phyloP scores from a whole-genome alignment of 2,888 invertebrate genomes.

The Idaea dimidiata region DNA sequence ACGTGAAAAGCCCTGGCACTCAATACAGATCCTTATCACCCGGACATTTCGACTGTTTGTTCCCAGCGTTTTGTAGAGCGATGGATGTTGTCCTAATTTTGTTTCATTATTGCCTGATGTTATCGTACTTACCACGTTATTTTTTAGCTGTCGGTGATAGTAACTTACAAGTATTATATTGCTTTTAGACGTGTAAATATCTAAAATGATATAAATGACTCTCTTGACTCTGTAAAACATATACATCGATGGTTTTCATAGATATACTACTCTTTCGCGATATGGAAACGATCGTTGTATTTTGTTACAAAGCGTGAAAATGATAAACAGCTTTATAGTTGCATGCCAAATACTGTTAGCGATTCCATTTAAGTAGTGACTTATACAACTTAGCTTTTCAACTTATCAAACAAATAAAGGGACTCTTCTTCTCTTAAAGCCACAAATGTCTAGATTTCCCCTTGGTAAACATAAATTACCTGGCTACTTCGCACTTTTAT shows the following conservation, averaged over 20 bases:
- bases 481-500: conserved; percentile 13
- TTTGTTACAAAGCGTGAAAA: too few relatives aligned
- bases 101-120: not conserved
- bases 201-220: not conserved
- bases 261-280: too few relatives aligned
- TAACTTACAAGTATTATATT: not conserved
- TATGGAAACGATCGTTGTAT: too few relatives aligned
- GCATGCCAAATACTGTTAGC: not conserved
- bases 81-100: not conserved
- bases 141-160: not conserved
- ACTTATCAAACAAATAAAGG: too few relatives aligned
- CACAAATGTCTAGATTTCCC: not conserved
- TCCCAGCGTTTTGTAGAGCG: not conserved
- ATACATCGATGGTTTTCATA: too few relatives aligned
- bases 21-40: conserved; percentile 47
- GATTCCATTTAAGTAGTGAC: not conserved
- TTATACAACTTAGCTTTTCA: too few relatives aligned
- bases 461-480: not conserved
- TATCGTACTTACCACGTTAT: not conserved
- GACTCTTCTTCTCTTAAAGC: not conserved
- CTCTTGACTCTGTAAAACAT: too few relatives aligned
- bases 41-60: conserved; percentile 8
- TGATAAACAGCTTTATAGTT: not conserved
- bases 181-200: not conserved
- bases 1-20: conserved; percentile 38